These are phyloP conservation scores for Polyommatus iphigenia DNA, from an alignment of 2,888 invertebrate species.

Conservation along the genomic window DNA sequence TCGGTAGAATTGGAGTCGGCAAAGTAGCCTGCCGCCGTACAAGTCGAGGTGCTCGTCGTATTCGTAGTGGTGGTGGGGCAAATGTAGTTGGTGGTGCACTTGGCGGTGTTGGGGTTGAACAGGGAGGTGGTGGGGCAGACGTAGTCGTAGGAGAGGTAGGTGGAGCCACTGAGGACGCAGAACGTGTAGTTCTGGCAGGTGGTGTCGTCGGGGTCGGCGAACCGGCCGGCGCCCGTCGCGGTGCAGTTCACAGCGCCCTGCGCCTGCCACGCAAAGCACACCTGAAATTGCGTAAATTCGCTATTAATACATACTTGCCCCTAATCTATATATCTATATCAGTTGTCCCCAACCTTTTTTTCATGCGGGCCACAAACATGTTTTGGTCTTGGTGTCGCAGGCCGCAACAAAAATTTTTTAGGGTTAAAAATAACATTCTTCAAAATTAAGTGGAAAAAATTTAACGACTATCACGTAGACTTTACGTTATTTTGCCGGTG, in stretches of 20 bases:
- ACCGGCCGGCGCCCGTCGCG: conserved; percentile 56
- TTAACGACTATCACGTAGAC: too few relatives aligned
- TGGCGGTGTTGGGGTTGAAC: conserved; percentile 58
- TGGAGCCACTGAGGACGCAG: conserved; percentile 52
- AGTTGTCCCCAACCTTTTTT: too few relatives aligned
- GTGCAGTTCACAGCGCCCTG: conserved; percentile 59
- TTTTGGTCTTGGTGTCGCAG: too few relatives aligned
- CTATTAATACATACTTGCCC: too few relatives aligned
- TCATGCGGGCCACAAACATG: too few relatives aligned
- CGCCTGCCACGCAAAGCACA: conserved; percentile 47
- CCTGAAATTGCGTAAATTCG: conserved; percentile 36
- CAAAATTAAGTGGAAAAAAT: too few relatives aligned
- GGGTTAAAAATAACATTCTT: too few relatives aligned
- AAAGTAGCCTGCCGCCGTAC: conserved; percentile 59
- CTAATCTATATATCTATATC: too few relatives aligned
- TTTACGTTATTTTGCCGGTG: too few relatives aligned
- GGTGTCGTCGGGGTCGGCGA: conserved; percentile 60
- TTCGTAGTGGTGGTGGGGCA: conserved; percentile 51
- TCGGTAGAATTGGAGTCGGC: conserved; percentile 57
- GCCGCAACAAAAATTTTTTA: too few relatives aligned
- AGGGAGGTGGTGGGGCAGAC: conserved; percentile 66
- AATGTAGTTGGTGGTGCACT: conserved; percentile 61
- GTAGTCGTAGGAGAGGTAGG: conserved; percentile 59
- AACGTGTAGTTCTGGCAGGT: conserved; percentile 68
- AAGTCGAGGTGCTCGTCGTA: conserved; percentile 48